Conservation (phyloP, 2,888 invertebrate genomes). For the Gasteruption jaculator region DNA sequence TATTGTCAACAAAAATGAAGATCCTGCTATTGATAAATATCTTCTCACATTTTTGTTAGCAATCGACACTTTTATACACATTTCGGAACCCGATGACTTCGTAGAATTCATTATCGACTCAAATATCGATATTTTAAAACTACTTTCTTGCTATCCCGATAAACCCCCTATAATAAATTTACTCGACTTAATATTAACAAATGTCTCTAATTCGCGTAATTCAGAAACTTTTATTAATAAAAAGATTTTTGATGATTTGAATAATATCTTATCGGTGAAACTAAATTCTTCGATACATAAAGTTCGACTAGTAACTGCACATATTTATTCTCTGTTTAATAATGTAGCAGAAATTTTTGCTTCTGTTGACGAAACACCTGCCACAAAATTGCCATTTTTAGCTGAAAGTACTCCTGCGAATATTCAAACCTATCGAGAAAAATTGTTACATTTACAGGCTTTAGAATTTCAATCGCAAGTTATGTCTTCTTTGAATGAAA, state of each 20-base stretch:
- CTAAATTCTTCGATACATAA: conserved; percentile 37
- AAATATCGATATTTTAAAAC: conserved; percentile 27
- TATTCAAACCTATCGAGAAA: conserved; percentile 76
- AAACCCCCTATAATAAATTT: conserved; percentile 33
- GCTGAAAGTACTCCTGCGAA: conserved; percentile 69
- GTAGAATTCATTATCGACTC: conserved; percentile 46
- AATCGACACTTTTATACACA: conserved; percentile 60
- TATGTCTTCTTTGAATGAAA: conserved; percentile 55
- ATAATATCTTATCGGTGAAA: conserved; percentile 25
- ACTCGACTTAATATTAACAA: conserved; percentile 36
- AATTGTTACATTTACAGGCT: conserved; percentile 70
- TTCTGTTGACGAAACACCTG: conserved; percentile 38
- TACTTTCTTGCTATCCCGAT: conserved; percentile 29
- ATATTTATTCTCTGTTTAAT: conserved; percentile 69
- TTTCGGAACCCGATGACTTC: conserved; percentile 54
- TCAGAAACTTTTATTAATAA: conserved; percentile 30
- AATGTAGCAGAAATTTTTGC: conserved; percentile 34
- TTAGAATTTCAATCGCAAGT: conserved; percentile 55
- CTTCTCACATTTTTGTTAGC: conserved; percentile 55
- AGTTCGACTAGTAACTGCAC: conserved; percentile 68
- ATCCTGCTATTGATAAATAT: conserved; percentile 24
- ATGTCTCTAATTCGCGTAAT: conserved; percentile 27
- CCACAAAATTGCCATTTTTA: conserved; percentile 48
- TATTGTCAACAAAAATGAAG: conserved; percentile 8
- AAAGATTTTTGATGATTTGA: conserved; percentile 29